phyloP scores from a whole-genome alignment of 2,113 vertebrate genomes.

The Bubo scandiacus region DNA sequence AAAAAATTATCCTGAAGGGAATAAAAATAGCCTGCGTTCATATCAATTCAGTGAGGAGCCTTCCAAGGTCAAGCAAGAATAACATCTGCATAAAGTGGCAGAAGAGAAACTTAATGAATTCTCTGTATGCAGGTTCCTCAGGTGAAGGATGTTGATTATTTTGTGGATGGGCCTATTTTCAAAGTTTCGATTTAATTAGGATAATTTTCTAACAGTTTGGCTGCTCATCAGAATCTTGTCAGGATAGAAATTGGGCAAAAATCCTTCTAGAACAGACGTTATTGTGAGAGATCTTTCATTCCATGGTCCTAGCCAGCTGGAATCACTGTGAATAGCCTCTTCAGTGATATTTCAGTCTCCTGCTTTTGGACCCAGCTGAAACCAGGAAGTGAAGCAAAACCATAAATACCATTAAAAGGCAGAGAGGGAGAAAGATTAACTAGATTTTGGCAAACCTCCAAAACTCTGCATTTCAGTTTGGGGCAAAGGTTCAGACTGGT shows the following conservation, averaged over 20 bases:
- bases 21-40: not conserved
- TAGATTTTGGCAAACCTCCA: conserved; percentile 46
- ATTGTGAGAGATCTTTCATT: conserved; percentile 49
- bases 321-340: conserved; percentile 54
- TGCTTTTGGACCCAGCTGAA: conserved; percentile 48
- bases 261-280: conserved; percentile 37
- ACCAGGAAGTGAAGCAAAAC: conserved; percentile 1
- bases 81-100: not conserved
- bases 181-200: not conserved
- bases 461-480: conserved; percentile 40
- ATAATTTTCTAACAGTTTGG: conserved; percentile 23
- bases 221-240: conserved; percentile 28
- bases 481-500: conserved; percentile 39
- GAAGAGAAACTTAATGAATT: not conserved
- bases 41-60: not conserved
- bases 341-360: conserved; percentile 53
- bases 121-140: not conserved
- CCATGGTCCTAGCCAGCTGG: conserved; percentile 38
- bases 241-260: conserved; percentile 20
- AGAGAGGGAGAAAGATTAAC: conserved; percentile 53
- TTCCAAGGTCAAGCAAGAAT: not conserved
- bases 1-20: not conserved
- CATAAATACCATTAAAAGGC: conserved; percentile 52
- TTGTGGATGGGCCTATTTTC: not conserved
- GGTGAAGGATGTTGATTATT: not conserved